Evolutionary conservation across 2,888 invertebrate genomes (phyloP), one percentile per base, ranked within the genome.

Genomic region (Drosophila anceps): DNA sequence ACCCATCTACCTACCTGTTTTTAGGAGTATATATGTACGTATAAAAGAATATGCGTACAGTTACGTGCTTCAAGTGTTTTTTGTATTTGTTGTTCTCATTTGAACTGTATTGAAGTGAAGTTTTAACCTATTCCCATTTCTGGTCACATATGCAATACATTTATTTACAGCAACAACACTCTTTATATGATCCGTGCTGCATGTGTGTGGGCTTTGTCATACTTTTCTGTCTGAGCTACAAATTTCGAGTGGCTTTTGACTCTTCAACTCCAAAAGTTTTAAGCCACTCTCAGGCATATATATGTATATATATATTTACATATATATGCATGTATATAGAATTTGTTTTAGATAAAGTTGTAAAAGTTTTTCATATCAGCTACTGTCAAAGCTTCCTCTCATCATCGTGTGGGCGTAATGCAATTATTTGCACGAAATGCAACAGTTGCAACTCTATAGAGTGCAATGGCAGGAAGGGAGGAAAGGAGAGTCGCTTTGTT

Each of bases 371-470:
- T 39, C 58, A 59, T 43, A 35, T 55, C 20, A 63, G 64, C 59
- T 59, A 24, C 69, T 88, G 72, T 74, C 78, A 85, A 78, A 63
- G 67, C 61, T 54, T 66, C 74, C 69, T 77, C 76, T 84, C 33
- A 29, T 67, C 58, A 53, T 50, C 51, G 58, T 82, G 84, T 76
- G 84, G 89, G 84, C 70, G 84, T 73, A 66, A 76, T 86, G 81
- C 84, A 84, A 88, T 88, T 84, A 88, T 83, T 81, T 86, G 73
- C 88, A 81, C 81, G 72, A 81, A 79, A 66, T 65, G 86, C 81
- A 81, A 76, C 44, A 76, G 69, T 67, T 61, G 31, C 66, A 44
- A 31, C 27, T 53, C 53, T 44, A 10, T 4, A 35, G 53, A 57
- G 50, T 33, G n/a, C n/a, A n/a, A n/a, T n/a, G n/a, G n/a, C n/a